A percentile compares a stretch with the other conserved stretches of the same genome.
Conservation (phyloP, 1,140 invertebrate species). For the Conus betulinus region DNA sequence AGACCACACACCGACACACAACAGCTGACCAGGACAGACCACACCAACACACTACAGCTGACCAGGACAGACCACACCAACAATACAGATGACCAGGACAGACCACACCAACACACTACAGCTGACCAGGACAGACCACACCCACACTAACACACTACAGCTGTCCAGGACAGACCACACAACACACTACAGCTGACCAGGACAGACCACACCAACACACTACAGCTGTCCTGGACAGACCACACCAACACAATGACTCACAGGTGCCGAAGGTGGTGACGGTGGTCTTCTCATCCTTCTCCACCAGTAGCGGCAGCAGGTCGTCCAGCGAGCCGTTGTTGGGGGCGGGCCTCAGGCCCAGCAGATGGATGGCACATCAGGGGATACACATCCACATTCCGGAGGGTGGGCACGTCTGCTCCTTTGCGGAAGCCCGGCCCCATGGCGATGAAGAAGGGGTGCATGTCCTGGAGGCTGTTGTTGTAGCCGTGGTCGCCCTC, state of each 20-base stretch:
- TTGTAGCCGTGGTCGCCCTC: conserved; percentile 67
- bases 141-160: not conserved
- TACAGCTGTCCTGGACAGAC: too few species aligned
- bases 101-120: not conserved
- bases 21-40: not conserved
- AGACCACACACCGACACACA: not conserved
- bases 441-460: conserved; percentile 83
- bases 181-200: not conserved
- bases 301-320: conserved; percentile 41
- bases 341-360: conserved; percentile 70
- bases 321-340: conserved; percentile 65
- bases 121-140: not conserved
- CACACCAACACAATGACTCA: conserved; percentile 8
- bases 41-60: not conserved
- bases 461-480: conserved; percentile 77
- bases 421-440: conserved; percentile 81
- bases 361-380: conserved; percentile 81
- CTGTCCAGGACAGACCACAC: not conserved
- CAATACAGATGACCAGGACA: not conserved
- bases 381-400: conserved; percentile 83
- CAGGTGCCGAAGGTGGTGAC: conserved; percentile 37
- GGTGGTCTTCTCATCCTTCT: conserved; percentile 32
- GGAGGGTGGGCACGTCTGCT: conserved; percentile 77
- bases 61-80: not conserved
- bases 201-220: not conserved